These are phyloP conservation scores for Schizotus pectinicornis DNA, from an alignment of 2,888 invertebrate species.

Conservation along the genomic window DNA sequence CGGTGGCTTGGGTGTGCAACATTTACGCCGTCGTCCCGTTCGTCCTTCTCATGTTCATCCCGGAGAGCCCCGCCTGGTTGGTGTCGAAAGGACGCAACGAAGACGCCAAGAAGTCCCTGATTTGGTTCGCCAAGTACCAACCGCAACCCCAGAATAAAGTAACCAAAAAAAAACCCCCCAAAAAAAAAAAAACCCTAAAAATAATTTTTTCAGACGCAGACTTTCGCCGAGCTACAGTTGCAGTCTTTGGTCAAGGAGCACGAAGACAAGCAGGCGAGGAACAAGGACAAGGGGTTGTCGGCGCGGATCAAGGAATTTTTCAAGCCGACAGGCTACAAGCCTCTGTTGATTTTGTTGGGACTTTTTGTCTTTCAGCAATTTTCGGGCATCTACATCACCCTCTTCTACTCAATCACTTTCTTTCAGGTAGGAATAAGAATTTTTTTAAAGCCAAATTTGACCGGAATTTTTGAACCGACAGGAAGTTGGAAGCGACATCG, in stretches of 20 bases:
- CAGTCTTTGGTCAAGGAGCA: slow-evolving; percentile 62
- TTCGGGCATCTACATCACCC: slow-evolving; percentile 66
- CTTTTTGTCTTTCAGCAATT: slow-evolving; percentile 67
- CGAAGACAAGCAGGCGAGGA: slow-evolving; percentile 53
- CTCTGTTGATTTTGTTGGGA: slow-evolving; percentile 61
- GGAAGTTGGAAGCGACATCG: slow-evolving; percentile 60
- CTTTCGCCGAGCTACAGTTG: slow-evolving; percentile 61
- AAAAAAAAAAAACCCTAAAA: too few species aligned
- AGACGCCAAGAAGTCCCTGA: slow-evolving; percentile 61
- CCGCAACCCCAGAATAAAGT: slow-evolving; percentile 54
- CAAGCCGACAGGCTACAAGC: slow-evolving; percentile 66
- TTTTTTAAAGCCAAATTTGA: not conserved
- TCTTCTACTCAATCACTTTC: slow-evolving; percentile 68
- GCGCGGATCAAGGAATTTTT: slow-evolving; percentile 57
- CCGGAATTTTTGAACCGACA: slow-evolving; percentile 33
- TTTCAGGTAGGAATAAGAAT: slow-evolving; percentile 58
- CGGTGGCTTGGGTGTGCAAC: slow-evolving; percentile 63
- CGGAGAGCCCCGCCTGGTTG: slow-evolving; percentile 67
- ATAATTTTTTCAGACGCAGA: slow-evolving; percentile 49
- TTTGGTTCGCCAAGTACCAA: slow-evolving; percentile 59
- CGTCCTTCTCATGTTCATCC: slow-evolving; percentile 61
- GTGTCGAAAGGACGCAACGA: slow-evolving; percentile 62
- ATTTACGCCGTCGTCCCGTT: slow-evolving; percentile 61
- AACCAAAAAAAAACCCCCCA: slow-evolving; percentile 25
- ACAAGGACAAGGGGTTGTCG: slow-evolving; percentile 48